phyloP scores from a whole-genome alignment of 35 echinoderm and acorn worm species.

The Chiridota heheva region DNA sequence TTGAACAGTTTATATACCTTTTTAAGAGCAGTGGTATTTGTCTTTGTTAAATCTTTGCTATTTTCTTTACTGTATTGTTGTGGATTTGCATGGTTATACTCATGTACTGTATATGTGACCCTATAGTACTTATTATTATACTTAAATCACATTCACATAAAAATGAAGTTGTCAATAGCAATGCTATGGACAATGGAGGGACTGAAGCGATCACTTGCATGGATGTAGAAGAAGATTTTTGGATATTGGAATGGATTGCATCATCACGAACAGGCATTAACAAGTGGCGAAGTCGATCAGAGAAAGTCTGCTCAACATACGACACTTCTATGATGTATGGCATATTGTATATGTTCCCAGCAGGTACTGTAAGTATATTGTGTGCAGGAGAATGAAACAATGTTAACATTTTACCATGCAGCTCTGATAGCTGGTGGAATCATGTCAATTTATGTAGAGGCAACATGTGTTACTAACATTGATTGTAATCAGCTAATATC shows the following conservation, averaged over 20 bases:
- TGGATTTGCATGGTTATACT: background rate
- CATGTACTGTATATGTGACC: background rate
- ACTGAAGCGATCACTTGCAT: background rate
- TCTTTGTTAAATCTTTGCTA: too few relatives aligned
- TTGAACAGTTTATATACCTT: background rate
- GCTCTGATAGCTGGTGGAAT: too few relatives aligned
- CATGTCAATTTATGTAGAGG: too few relatives aligned
- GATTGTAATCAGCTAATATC: too few relatives aligned
- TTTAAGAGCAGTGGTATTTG: too few relatives aligned
- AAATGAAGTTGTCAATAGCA: constrained; percentile 22
- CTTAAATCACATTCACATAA: background rate
- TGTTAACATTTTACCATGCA: too few relatives aligned
- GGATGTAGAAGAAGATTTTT: background rate
- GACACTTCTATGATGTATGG: constrained; percentile 14
- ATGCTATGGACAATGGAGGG: constrained; percentile 19
- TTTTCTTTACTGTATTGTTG: too few relatives aligned
- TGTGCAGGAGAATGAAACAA: too few relatives aligned
- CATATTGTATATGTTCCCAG: too few relatives aligned
- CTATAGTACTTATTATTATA: background rate
- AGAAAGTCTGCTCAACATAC: background rate
- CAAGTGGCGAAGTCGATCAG: constrained; percentile 19
- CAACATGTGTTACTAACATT: too few relatives aligned
- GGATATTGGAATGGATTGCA: background rate
- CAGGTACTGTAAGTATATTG: too few relatives aligned
- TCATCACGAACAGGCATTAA: background rate